phyloP scores from a whole-genome alignment of 2,888 invertebrate genomes.

The Temnothorax ravouxi region DNA sequence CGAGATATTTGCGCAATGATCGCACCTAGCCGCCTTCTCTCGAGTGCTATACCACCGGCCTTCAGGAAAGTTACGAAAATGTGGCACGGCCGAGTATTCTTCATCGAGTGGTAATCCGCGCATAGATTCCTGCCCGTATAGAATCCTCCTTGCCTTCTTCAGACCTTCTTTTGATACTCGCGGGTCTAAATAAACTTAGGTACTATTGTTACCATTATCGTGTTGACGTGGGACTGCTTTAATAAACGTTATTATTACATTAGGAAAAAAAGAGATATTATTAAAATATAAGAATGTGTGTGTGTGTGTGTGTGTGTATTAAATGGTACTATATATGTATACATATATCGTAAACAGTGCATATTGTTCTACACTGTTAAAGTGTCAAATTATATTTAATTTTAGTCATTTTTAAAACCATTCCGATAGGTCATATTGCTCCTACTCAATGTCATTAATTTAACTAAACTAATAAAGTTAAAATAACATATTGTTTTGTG shows the following conservation, averaged over 20 bases:
- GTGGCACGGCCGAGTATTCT: slow-evolving; percentile 32
- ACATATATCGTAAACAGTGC: neutral
- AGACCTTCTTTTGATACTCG: neutral
- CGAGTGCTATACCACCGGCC: slow-evolving; percentile 52
- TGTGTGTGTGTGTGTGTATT: neutral
- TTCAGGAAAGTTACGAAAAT: slow-evolving; percentile 29
- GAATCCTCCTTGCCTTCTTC: neutral
- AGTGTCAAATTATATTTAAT: no score
- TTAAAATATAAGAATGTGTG: neutral
- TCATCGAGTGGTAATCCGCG: slow-evolving; percentile 20
- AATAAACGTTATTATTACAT: slow-evolving; percentile 6
- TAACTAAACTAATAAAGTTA: no score
- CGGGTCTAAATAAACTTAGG: slow-evolving; percentile 1
- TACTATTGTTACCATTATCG: slow-evolving; percentile 3
- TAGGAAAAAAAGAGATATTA: neutral
- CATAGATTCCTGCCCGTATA: neutral
- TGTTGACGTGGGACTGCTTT: neutral
- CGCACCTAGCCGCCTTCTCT: slow-evolving; percentile 46
- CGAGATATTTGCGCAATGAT: slow-evolving; percentile 64
- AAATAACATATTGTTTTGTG: no score
- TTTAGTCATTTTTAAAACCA: no score
- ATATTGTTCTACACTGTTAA: neutral
- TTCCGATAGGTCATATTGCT: no score
- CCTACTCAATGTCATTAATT: no score
- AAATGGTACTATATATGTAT: neutral